Conservation (phyloP, 2,113 vertebrate genomes). For the Patagioenas fasciata region DNA sequence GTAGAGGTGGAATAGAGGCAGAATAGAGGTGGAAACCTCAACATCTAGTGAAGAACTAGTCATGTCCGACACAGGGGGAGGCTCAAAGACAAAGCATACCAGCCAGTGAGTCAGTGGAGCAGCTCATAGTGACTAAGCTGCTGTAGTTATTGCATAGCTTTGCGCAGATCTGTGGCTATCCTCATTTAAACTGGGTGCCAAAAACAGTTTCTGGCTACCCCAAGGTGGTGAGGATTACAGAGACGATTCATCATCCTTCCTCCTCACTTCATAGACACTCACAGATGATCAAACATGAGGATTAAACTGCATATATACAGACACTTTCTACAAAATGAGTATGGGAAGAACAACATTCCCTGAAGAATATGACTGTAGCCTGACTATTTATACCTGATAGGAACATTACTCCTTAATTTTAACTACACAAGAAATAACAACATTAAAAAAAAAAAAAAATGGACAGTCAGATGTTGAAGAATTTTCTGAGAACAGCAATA, state of each 20-base stretch:
- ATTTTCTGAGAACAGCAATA: neutral
- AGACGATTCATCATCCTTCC: neutral
- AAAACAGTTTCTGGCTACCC: neutral
- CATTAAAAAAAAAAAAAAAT: neutral
- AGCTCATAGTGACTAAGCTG: neutral
- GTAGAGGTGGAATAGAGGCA: neutral
- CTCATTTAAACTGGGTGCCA: neutral
- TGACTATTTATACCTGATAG: constrained; percentile 51
- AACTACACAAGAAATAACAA: neutral
- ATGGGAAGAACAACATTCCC: neutral
- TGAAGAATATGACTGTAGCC: constrained; percentile 1
- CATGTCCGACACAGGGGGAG: neutral
- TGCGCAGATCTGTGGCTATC: neutral
- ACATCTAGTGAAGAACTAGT: neutral
- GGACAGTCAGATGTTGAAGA: constrained; percentile 8
- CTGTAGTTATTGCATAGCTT: neutral
- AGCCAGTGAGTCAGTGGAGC: neutral
- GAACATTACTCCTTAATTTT: constrained; percentile 36
- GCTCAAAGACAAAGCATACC: neutral
- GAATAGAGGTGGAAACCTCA: neutral
- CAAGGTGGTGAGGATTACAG: neutral
- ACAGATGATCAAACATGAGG: neutral
- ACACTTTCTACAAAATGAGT: neutral
- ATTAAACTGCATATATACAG: neutral
- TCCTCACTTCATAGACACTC: neutral